Evolutionary conservation across 2,888 invertebrate species (phyloP).

Genomic region (Caenorhabditis angaria): DNA sequence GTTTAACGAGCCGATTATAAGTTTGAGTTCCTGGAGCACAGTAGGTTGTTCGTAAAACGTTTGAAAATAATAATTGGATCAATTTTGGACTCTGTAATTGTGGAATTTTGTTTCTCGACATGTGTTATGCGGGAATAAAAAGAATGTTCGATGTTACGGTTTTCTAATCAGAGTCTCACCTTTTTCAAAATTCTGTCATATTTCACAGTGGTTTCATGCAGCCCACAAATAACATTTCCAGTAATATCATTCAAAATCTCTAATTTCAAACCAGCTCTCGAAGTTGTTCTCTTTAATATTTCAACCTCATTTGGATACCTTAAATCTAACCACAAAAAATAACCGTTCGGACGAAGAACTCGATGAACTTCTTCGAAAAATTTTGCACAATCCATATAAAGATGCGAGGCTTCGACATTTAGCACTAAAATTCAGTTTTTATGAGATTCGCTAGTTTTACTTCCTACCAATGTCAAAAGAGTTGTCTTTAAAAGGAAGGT

Average conservation of each 20-base stretch:
- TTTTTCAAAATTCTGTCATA: conserved; percentile 57
- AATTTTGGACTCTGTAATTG: conserved; percentile 58
- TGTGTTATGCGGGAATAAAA: too few relatives aligned
- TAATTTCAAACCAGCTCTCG: conserved; percentile 36
- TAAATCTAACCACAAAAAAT: conserved; percentile 62
- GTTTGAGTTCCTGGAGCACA: conserved; percentile 65
- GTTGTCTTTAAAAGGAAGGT: conserved; percentile 43
- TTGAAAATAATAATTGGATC: conserved; percentile 48
- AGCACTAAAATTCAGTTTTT: conserved; percentile 42
- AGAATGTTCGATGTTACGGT: too few relatives aligned
- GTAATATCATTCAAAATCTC: conserved; percentile 49
- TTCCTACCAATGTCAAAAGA: conserved; percentile 28
- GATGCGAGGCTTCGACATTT: conserved; percentile 64
- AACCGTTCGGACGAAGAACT: conserved; percentile 52
- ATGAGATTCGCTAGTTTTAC: not conserved
- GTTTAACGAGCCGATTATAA: conserved; percentile 38
- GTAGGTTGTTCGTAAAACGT: conserved; percentile 56
- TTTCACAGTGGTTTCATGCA: conserved; percentile 46
- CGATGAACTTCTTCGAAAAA: conserved; percentile 59
- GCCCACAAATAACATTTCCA: conserved; percentile 51
- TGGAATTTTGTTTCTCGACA: too few relatives aligned
- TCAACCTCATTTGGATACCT: conserved; percentile 49
- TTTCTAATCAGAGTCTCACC: too few relatives aligned
- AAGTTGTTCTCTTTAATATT: conserved; percentile 21
- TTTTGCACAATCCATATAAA: conserved; percentile 45